A percentile compares a stretch with the other conserved stretches of the same genome.
These are phyloP conservation scores for Sinosuthora webbiana DNA, from an alignment of 2,113 vertebrate genomes.

Conservation along the genomic window DNA sequence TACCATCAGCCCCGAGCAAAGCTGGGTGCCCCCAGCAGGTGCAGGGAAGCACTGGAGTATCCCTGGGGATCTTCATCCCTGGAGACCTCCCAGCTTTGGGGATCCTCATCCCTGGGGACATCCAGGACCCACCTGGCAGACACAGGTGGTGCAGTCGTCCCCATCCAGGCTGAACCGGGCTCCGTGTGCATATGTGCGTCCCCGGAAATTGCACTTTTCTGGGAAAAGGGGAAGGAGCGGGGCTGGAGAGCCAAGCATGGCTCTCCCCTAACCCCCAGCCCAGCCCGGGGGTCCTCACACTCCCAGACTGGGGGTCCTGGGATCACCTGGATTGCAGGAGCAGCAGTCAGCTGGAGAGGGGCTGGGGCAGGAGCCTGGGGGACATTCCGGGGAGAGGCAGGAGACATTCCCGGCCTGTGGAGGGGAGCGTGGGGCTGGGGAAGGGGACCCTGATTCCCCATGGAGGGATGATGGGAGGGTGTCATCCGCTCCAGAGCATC, in stretches of 20 bases:
- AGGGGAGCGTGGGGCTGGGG: not conserved
- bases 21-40: not conserved
- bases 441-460: not conserved
- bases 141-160: conserved; percentile 74
- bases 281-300: accelerated
- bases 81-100: not conserved
- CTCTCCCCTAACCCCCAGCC: too few relatives aligned
- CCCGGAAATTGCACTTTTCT: conserved; percentile 74
- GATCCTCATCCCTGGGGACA: not conserved
- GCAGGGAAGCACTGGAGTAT: not conserved
- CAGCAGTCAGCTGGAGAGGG: conserved; percentile 63
- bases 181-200: conserved; percentile 53
- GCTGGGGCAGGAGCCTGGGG: conserved; percentile 61
- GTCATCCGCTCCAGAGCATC: accelerated
- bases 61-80: not conserved
- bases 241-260: not conserved
- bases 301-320: accelerated
- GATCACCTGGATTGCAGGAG: conserved; percentile 69
- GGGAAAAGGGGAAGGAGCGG: not conserved
- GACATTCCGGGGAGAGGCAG: conserved; percentile 75
- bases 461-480: not conserved
- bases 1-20: not conserved
- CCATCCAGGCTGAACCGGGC: conserved; percentile 70
- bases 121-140: conserved; percentile 68
- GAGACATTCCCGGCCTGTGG: conserved; percentile 75